A percentile compares a stretch with the other conserved stretches of the same genome.
These are phyloP conservation scores for Antitype chi DNA, from an alignment of 2,888 invertebrate species.

Conservation along the genomic window DNA sequence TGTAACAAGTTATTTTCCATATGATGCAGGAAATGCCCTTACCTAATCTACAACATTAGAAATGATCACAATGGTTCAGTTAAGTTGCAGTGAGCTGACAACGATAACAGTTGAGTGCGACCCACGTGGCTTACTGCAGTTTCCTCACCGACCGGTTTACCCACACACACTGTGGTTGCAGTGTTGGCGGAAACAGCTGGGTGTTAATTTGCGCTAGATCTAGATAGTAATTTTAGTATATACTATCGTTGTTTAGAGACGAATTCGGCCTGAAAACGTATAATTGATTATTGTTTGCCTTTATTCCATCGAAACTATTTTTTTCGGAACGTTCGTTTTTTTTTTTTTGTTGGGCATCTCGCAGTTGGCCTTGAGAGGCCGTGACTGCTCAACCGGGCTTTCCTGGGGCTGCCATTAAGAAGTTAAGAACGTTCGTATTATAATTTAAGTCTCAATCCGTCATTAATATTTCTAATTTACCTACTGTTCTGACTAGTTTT, in stretches of 20 bases:
- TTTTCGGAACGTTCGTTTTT: too few species aligned
- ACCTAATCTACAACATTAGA: constrained; percentile 35
- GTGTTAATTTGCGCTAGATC: background rate
- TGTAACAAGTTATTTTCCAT: constrained; percentile 14
- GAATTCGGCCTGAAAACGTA: too few species aligned
- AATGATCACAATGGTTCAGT: constrained; percentile 49
- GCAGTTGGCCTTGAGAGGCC: too few species aligned
- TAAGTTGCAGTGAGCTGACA: constrained; percentile 42
- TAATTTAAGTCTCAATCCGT: background rate
- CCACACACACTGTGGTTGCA: constrained; percentile 59
- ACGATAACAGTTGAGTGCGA: constrained; percentile 48
- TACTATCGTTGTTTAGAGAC: background rate
- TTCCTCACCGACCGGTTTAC: constrained; percentile 75
- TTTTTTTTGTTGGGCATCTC: too few species aligned
- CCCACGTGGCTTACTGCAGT: constrained; percentile 74
- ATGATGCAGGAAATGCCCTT: constrained; percentile 20
- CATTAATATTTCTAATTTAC: background rate
- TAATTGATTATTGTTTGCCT: background rate
- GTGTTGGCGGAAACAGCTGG: constrained; percentile 61
- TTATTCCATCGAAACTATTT: too few species aligned
- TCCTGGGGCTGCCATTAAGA: too few species aligned
- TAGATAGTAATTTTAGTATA: background rate
- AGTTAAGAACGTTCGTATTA: background rate
- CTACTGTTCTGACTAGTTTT: background rate
- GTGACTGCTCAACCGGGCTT: too few species aligned